Evolutionary conservation across 2,113 vertebrate genomes (phyloP), one percentile per base, ranked within the genome.

Genomic region (Raphicerus campestris): DNA sequence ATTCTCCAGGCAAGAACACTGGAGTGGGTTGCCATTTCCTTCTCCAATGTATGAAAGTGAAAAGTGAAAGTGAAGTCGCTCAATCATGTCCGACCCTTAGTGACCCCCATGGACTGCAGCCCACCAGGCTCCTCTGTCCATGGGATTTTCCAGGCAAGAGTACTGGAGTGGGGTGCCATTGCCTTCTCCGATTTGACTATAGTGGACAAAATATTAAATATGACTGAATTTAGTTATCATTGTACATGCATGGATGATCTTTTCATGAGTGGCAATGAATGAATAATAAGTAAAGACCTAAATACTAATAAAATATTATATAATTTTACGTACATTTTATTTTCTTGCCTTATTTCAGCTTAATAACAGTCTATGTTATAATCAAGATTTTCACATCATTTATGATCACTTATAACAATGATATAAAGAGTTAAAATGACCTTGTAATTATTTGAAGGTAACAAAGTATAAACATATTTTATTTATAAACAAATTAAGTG

Each of bases 261-360:
- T 96, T 56, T 49, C 47, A 91, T 87, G 20, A 82, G 30, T 77
- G 47, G 32, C 32, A 60, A 51, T 87, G 19, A 28, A 77, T 81
- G 89, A 77, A 45, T 85, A 92, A 89, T n/a, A 90, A 77, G 13
- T 19, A 66, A 60, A 97, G 14, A 17, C 6, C 47, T 81, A 91
- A 84, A 39, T 87, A 70, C 83, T 87, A 42, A 92, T 19, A 63
- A 39, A 58, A 66, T 80, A 63, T 95, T 95, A 85, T 81, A 32
- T 56, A 58, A 22, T 90, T 75, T 55, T 42, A 77, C 10, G 49
- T 26, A 45, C n/a, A 22, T 82, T 89, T 75, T 35, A 84, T 90
- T 92, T 89, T 94, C 84, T 89, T 81, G 28, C 26, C 20, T 95
- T 94, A 87, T 92, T 97, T 96, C 7, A 61, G 60, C 35, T 93